phyloP scores from a whole-genome alignment of 2,888 invertebrate genomes.

The Drosophila crucigera region DNA sequence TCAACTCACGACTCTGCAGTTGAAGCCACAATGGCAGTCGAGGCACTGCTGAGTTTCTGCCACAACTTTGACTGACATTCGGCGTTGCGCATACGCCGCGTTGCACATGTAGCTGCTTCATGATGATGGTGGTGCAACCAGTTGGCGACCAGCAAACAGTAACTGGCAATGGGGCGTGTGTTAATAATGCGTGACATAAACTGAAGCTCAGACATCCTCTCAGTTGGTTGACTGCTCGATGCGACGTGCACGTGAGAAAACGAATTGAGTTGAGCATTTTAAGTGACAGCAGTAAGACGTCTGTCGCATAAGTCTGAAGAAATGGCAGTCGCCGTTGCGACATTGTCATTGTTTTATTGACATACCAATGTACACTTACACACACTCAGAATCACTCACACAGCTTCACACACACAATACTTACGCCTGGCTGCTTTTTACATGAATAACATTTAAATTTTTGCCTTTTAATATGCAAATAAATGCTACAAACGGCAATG shows the following conservation, averaged over 20 bases:
- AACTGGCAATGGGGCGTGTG: conserved; percentile 63
- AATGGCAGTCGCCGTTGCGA: conserved; percentile 49
- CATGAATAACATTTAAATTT: conserved; percentile 68
- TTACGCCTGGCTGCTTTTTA: conserved; percentile 35
- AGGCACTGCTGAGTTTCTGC: conserved; percentile 34
- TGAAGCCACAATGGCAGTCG: conserved; percentile 26
- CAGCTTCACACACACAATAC: conserved; percentile 1
- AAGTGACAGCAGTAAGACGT: conserved; percentile 64
- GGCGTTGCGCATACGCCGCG: conserved; percentile 71
- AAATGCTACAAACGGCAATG: conserved; percentile 52
- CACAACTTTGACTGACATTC: conserved; percentile 32
- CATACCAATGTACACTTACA: conserved; percentile 29
- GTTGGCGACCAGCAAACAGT: conserved; percentile 19
- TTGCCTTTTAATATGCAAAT: conserved; percentile 73
- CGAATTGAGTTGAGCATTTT: conserved; percentile 77
- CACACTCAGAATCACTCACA: neutral
- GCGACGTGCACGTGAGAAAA: conserved; percentile 68
- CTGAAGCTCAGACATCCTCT: conserved; percentile 58
- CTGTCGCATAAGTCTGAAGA: conserved; percentile 31
- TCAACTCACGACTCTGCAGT: conserved; percentile 73
- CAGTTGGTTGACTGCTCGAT: conserved; percentile 51
- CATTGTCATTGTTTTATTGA: conserved; percentile 76
- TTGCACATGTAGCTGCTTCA: conserved; percentile 54
- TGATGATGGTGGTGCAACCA: conserved; percentile 20
- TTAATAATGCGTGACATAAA: conserved; percentile 80